phyloP scores from a whole-genome alignment of 2,888 invertebrate genomes.

The Cerceris rybyensis region DNA sequence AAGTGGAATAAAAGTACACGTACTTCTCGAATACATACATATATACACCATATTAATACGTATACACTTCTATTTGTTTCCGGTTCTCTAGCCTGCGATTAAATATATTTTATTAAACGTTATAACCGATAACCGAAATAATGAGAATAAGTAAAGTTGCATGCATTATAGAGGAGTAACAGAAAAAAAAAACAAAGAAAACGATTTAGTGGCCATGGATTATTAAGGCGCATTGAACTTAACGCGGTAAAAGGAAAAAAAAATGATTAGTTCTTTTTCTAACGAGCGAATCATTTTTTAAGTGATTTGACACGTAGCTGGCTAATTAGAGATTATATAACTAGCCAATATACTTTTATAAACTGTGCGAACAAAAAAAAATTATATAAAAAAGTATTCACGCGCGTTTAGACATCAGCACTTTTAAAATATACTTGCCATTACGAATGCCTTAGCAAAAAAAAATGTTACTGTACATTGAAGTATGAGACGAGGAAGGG shows the following conservation, averaged over 20 bases:
- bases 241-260: conserved; percentile 14
- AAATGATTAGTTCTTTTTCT: conserved; percentile 51
- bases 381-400: conserved; percentile 54
- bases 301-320: conserved; percentile 55
- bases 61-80: conserved; percentile 55
- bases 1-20: conserved; percentile 24
- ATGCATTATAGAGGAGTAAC: conserved; percentile 51
- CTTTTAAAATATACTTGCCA: conserved; percentile 79
- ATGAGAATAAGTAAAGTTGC: conserved; percentile 51
- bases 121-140: conserved; percentile 41
- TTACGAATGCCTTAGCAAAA: conserved; percentile 80
- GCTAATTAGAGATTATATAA: conserved; percentile 55
- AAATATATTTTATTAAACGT: conserved; percentile 53
- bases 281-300: conserved; percentile 56
- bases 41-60: conserved; percentile 9
- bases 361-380: conserved; percentile 53
- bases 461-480: conserved; percentile 65
- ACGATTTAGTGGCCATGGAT: conserved; percentile 41
- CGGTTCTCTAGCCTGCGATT: conserved; percentile 57
- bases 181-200: conserved; percentile 17
- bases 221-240: conserved; percentile 35
- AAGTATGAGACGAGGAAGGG: conserved; percentile 44
- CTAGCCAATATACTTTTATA: conserved; percentile 61
- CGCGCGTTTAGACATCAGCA: conserved; percentile 71
- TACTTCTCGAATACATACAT: conserved; percentile 25